These are phyloP conservation scores for Uria lomvia DNA, from an alignment of 2,113 vertebrate genomes.

Conservation along the genomic window DNA sequence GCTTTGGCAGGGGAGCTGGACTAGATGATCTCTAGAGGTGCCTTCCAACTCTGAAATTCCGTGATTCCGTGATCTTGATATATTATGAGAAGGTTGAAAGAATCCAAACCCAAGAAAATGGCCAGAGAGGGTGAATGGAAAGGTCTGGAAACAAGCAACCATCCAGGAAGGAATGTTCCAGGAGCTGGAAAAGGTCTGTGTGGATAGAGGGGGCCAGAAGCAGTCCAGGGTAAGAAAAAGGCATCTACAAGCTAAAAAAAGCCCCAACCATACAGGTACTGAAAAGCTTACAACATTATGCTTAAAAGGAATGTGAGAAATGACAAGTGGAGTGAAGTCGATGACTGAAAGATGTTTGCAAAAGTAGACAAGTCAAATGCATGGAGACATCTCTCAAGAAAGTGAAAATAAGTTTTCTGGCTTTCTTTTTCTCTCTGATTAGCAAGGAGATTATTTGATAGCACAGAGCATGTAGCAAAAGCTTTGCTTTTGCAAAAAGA, in stretches of 20 bases:
- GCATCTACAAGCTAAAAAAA: neutral
- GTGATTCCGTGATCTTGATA: neutral
- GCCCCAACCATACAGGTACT: neutral
- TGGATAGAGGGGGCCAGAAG: neutral
- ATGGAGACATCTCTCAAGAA: neutral
- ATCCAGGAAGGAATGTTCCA: neutral
- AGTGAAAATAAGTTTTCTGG: neutral
- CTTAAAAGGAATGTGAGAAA: slow-evolving; percentile 23
- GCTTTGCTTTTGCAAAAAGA: neutral
- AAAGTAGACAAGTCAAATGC: neutral
- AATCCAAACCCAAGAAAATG: neutral
- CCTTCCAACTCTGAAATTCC: no score
- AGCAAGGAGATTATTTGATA: slow-evolving; percentile 20
- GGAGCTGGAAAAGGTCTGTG: slow-evolving; percentile 1
- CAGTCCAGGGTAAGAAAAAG: slow-evolving; percentile 27
- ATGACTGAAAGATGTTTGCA: neutral
- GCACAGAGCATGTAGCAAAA: neutral
- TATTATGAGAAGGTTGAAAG: neutral
- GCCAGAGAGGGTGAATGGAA: neutral
- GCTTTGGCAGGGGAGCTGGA: no score
- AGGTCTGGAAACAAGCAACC: slow-evolving; percentile 3
- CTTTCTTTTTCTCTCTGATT: slow-evolving; percentile 25
- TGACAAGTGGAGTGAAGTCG: neutral
- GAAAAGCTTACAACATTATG: neutral
- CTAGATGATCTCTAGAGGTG: no score